Evolutionary conservation across 2,797 vertebrate genomes (phyloP), one percentile per base, ranked within the genome.

Genomic region (Acridotheres tristis): DNA sequence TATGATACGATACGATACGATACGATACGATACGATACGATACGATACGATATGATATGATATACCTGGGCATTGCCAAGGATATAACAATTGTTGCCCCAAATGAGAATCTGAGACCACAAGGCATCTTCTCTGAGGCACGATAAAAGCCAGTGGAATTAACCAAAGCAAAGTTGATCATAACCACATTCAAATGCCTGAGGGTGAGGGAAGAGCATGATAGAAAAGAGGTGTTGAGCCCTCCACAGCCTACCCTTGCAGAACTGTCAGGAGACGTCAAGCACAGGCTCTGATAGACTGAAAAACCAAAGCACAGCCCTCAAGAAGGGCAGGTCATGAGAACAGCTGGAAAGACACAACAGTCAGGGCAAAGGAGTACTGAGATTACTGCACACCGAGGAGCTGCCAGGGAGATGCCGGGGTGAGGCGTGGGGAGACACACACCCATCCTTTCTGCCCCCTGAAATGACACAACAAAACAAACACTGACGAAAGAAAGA

Each of bases 321-420:
- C 77, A 58, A 36, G 47, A 40, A 82, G 15, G 40, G 22, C 7
- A 76, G 27, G 32, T 48, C 61, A 25, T 7, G 40, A 47, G 16
- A 58, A 22, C 29, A 26, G 48, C 3, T 45, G 69, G 51, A 27
- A 78, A 68, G 63, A 45, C 2, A 4, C 7, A 67, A 25, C 51
- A 82, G 51, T 30, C 58, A 27, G 9, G 54, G 45, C 45, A 68
- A 45, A 67, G 74, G 14, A 82, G 11, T 21, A 20, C 32, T 38
- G 59, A 86, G 77, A 50, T 18, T 36, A 27, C 43, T 26, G 51
- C 32, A 38, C 19, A 11, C 8, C 0, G 0, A 16, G 63, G 40
- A 6, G 21, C 26, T 68, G 65, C 43, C 0, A 0, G 29, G 25
- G 22, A 42, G n/a, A 5, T 68, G 65, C 38, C 0, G 0, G 26